These are phyloP conservation scores for Schrankia costaestrigalis DNA, from an alignment of 2,888 invertebrate species.

Conservation along the genomic window DNA sequence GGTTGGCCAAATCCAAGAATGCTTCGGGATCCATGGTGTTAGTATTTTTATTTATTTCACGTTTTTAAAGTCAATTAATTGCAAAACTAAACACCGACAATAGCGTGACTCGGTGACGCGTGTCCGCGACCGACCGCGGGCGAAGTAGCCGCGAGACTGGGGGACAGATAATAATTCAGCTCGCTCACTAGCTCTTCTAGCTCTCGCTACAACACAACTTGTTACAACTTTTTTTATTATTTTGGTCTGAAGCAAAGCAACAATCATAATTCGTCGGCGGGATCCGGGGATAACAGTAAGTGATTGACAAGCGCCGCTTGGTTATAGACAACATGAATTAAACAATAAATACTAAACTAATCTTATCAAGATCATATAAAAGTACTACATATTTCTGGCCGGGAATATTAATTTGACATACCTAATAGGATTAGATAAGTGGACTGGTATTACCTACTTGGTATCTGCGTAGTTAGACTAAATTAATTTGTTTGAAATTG, in stretches of 20 bases:
- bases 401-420: too few species aligned
- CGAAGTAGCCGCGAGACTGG: constrained; percentile 75
- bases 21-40: constrained; percentile 95
- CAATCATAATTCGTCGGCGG: constrained; percentile 17
- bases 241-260: constrained; percentile 47
- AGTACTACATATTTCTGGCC: too few species aligned
- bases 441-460: too few species aligned
- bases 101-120: constrained; percentile 52
- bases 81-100: constrained; percentile 77
- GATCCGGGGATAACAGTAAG: too few species aligned
- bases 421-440: too few species aligned
- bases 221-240: constrained; percentile 52
- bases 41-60: constrained; percentile 38
- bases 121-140: constrained; percentile 73
- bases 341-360: too few species aligned
- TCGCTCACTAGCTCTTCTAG: constrained; percentile 23
- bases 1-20: constrained; percentile 98
- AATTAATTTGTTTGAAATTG: too few species aligned
- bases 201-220: too few species aligned
- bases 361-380: too few species aligned
- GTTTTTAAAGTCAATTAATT: constrained; percentile 43
- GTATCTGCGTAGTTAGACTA: too few species aligned
- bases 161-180: constrained; percentile 11
- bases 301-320: constrained; percentile 17
- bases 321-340: constrained; percentile 17